Evolutionary conservation across 2,113 vertebrate genomes (phyloP), one percentile per base, ranked within the genome.

Genomic region (Colius striatus): DNA sequence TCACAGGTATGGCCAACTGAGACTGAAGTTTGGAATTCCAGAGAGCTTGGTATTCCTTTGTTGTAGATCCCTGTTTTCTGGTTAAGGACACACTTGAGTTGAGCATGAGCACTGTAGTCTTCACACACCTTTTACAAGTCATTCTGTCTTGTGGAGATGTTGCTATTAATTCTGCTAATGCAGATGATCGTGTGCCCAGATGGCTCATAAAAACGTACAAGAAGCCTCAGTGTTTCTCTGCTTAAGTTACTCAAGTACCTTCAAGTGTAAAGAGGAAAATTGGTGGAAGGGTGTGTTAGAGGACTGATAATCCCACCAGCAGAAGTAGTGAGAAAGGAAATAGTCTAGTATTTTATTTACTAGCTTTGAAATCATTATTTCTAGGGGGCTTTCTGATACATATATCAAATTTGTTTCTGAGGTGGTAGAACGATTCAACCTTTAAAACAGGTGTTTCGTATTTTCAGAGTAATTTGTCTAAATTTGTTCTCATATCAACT

Each of bases 121-220:
- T 73, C 75, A 22, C 51, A 41, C 23, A 32, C 16, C 29, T 78
- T 70, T 80, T 29, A 41, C 32, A 60, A 6, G 61, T 78, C 1
- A 14, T 20, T 32, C 32, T 45, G 47, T 13, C 20, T 50, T 9
- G 4, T 8, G 43, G 45, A 88, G 38, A 16, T 11, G 41, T 25
- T 74, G 72, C 47, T 62, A 70, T 25, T 38, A 11, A 8, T 76
- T 84, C 32, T 77, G 43, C 66, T 79, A 77, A 5, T 34, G 27
- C 14, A 3, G 8, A 10, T 16, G 38, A 15, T 21, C 0, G 0
- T 43, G 63, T 48, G 23, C 57, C 55, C 30, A 60, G 0, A 29
- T 19, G 36, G 26, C 54, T 84, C 32, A 7, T 68, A 26, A 54
- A 72, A 82, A 19, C 1, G 5, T 7, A 1, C 48, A 12, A 1